phyloP scores from a whole-genome alignment of 2,113 vertebrate genomes.

The Vulpes vulpes region DNA sequence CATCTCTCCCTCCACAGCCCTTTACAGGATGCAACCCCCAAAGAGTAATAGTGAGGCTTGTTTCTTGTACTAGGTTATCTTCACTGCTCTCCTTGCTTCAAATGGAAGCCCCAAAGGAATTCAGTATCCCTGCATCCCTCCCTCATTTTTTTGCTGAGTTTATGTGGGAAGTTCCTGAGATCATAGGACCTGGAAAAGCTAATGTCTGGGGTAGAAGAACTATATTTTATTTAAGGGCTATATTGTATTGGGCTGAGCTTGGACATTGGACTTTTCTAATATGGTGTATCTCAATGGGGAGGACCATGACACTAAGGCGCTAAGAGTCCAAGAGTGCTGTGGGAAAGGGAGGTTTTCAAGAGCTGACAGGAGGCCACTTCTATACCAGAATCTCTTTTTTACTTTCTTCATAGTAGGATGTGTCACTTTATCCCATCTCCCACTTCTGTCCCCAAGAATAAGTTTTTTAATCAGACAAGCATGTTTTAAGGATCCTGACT shows the following conservation, averaged over 20 bases:
- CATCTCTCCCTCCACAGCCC: neutral
- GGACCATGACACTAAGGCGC: neutral
- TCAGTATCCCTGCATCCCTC: neutral
- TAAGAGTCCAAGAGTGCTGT: neutral
- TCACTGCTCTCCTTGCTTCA: neutral
- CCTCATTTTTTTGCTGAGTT: neutral
- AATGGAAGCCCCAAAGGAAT: neutral
- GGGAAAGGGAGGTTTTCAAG: neutral
- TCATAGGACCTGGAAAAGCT: neutral
- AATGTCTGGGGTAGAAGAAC: neutral
- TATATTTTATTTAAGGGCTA: neutral
- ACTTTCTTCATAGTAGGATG: neutral
- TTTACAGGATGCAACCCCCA: neutral
- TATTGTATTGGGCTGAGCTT: neutral
- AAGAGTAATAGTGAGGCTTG: neutral
- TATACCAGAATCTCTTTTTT: neutral
- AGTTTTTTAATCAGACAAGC: neutral
- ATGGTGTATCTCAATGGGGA: accelerated
- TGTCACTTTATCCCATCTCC: neutral
- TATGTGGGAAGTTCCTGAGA: neutral
- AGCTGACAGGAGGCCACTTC: no score
- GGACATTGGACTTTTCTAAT: neutral
- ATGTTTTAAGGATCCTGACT: neutral
- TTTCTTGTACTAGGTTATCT: neutral
- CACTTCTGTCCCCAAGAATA: neutral